Evolutionary conservation across 2,797 vertebrate genomes (phyloP), one percentile per base, ranked within the genome.

Genomic region (Spea hammondii): DNA sequence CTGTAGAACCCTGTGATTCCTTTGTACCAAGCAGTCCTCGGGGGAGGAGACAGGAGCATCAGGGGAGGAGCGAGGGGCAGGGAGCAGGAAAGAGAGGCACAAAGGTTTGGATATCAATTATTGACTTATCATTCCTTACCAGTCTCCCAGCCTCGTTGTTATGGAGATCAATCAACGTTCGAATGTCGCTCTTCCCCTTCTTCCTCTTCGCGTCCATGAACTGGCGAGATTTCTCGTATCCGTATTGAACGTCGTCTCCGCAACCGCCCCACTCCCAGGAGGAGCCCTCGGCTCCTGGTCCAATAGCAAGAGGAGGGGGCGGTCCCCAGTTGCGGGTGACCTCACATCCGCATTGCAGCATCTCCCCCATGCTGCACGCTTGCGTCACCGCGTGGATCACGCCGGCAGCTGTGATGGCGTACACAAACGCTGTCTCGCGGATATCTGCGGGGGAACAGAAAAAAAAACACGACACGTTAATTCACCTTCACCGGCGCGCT

Each of bases 211-310:
- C 94, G 0, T 99, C 97, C 97, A 99, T 99, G 81, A 99, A 99
- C 87, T 98, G 95, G 83, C 96, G 96, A 0, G 97, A 99, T 84
- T 98, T 99, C 85, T 99, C 96, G 0, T 99, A 97, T 82, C 97
- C 97, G 0, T 97, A 99, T 84, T 97, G 96, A 86, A 99, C 96
- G 0, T 99, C 97, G 0, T 99, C 97, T 4, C 97, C 97, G 0
- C 97, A 99, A 84, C 97, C 97, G 0, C 97, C 97, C 97, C 97
- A 98, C 86, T 99, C 97, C 97, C 97, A 99, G 85, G 95, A 94
- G 0, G 94, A 93, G 46, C 92, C 95, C 9, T 95, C 94, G 0
- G 87, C 86, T 0, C 93, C 88, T 0, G 91, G 78, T 6, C 91
- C 82, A 0, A 88, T 85, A 0, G 91, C 85, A 1, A 92, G 93